phyloP scores from a whole-genome alignment of 2,888 invertebrate species.

The Orchesellides sinensis region DNA sequence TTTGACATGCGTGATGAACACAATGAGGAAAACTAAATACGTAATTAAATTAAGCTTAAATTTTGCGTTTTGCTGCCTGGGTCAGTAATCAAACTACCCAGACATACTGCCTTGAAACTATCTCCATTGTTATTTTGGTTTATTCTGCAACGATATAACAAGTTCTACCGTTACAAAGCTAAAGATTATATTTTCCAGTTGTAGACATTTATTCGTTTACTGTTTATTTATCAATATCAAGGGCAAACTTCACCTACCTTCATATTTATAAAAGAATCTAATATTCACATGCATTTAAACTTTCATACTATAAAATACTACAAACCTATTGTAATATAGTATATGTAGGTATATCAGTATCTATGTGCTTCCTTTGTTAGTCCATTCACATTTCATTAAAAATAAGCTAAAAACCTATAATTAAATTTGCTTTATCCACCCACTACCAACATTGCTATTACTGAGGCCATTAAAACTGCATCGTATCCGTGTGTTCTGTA shows the following conservation, averaged over 20 bases:
- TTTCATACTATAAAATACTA: not conserved
- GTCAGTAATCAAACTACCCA: not conserved
- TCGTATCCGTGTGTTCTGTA: not conserved
- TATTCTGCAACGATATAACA: not conserved
- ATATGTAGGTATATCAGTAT: no score
- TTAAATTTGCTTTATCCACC: conserved; percentile 53
- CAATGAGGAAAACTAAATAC: conserved; percentile 26
- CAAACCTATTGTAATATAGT: not conserved
- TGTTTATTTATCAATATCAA: conserved; percentile 47
- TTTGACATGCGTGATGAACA: conserved; percentile 6
- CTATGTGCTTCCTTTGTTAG: not conserved
- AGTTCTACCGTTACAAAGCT: not conserved
- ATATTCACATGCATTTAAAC: no score
- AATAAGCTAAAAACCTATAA: conserved; percentile 41
- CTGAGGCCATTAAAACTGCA: conserved; percentile 28
- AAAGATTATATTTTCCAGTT: conserved; percentile 26
- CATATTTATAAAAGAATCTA: no score
- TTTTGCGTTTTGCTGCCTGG: conserved; percentile 16
- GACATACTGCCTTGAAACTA: not conserved
- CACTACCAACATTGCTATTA: conserved; percentile 38
- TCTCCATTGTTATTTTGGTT: conserved; percentile 13
- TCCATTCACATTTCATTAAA: conserved; percentile 31
- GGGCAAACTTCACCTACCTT: no score
- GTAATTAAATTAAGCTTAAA: conserved; percentile 31
- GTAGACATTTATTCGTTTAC: conserved; percentile 11